Conservation (phyloP, 2,113 vertebrate genomes). For the Leucoraja erinaceus region DNA sequence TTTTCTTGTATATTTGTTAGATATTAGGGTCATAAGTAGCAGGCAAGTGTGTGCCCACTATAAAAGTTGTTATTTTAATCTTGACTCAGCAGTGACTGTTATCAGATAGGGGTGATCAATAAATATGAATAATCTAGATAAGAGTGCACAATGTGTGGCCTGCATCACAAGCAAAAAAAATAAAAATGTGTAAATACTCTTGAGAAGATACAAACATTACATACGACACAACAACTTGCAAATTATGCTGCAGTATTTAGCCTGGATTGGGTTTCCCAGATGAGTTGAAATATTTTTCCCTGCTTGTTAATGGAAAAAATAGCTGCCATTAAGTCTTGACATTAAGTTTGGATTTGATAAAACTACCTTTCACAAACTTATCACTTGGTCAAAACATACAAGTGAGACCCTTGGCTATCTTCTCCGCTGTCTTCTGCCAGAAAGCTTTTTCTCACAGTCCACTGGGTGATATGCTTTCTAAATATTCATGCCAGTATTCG, state of each 20-base stretch:
- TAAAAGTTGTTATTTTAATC: background rate
- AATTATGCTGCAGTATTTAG: background rate
- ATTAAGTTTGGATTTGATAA: background rate
- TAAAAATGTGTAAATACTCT: background rate
- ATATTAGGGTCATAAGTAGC: background rate
- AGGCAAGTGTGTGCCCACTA: background rate
- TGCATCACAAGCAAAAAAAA: background rate
- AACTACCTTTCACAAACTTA: background rate
- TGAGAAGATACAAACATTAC: background rate
- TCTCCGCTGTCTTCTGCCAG: background rate
- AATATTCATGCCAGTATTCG: conserved; percentile 30
- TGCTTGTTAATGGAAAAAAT: background rate
- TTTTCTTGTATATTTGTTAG: background rate
- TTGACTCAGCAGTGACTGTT: no score
- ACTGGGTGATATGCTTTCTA: conserved; percentile 19
- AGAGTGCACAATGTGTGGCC: background rate
- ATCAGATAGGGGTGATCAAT: background rate
- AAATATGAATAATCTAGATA: background rate
- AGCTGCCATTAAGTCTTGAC: background rate
- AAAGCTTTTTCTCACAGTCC: conserved; percentile 33
- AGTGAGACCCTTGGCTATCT: background rate
- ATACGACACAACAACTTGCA: background rate
- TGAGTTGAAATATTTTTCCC: background rate
- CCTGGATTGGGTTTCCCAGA: background rate
- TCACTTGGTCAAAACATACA: background rate